Evolutionary conservation across 2,113 vertebrate genomes (phyloP).

Genomic region (Odontesthes bonariensis): DNA sequence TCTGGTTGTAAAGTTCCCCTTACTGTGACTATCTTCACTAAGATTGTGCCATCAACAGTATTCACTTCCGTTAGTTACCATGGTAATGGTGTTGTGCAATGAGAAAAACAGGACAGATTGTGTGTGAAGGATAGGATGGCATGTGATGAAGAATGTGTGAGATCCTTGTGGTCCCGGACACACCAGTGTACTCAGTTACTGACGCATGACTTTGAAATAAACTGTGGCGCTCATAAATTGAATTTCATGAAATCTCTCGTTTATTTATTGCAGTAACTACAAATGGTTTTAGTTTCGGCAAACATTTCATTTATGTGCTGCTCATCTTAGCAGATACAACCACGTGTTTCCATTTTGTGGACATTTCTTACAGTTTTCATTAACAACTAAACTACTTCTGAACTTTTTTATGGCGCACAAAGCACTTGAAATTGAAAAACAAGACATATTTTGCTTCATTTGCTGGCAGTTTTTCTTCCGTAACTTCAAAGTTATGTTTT

Average conservation of each 20-base stretch:
- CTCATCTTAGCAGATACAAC: background rate
- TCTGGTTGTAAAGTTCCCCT: constrained; percentile 29
- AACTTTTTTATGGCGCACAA: background rate
- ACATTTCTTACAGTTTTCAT: background rate
- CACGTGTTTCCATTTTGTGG: too few species aligned
- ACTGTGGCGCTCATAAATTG: background rate
- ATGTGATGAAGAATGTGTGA: constrained; percentile 57
- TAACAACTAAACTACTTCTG: background rate
- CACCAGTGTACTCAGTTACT: background rate
- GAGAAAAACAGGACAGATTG: constrained; percentile 67
- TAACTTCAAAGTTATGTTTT: background rate
- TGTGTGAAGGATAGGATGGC: constrained; percentile 33
- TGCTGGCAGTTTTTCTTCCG: background rate
- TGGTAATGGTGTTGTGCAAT: constrained; percentile 45
- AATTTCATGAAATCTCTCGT: background rate
- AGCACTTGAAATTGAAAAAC: background rate
- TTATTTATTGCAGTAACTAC: background rate
- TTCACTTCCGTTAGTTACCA: constrained; percentile 64
- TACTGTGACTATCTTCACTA: constrained; percentile 43
- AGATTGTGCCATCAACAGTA: constrained; percentile 36
- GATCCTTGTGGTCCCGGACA: constrained; percentile 43
- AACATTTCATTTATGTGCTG: background rate
- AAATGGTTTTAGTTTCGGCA: background rate
- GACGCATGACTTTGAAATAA: constrained; percentile 16
- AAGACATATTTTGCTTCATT: background rate